Conservation (phyloP, 2,113 vertebrate species). For the Puma concolor region DNA sequence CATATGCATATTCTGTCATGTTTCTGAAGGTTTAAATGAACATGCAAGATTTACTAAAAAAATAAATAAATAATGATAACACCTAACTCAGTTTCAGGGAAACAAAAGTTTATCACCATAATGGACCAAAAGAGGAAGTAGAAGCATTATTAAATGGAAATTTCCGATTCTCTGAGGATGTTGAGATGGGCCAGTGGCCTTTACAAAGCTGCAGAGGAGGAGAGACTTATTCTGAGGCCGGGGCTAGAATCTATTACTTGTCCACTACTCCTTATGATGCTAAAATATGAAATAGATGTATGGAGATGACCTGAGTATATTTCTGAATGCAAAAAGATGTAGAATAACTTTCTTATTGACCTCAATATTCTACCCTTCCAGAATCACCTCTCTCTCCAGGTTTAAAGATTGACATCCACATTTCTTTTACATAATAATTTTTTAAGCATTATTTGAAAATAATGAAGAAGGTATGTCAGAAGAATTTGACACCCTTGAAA, state of each 20-base stretch:
- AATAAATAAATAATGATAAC: not conserved
- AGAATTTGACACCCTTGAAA: not conserved
- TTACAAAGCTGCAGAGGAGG: not conserved
- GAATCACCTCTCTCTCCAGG: constrained; percentile 4
- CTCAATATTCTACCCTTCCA: not conserved
- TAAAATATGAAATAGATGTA: not conserved
- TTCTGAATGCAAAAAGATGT: not conserved
- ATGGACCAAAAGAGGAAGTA: not conserved
- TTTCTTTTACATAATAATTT: not conserved
- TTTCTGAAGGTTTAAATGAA: not conserved
- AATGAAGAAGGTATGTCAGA: not conserved
- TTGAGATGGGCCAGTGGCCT: not conserved
- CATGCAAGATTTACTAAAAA: not conserved
- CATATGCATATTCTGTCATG: not conserved
- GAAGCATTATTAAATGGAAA: not conserved
- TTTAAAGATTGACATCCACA: not conserved
- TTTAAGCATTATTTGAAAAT: not conserved
- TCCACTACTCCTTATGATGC: not conserved
- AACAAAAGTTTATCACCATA: not conserved
- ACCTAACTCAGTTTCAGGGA: not conserved
- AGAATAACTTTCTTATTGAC: not conserved
- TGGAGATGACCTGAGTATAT: not conserved
- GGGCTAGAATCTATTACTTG: not conserved
- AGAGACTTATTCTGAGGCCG: no score
- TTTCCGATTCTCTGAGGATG: not conserved